A percentile compares a stretch with the other conserved stretches of the same genome.
These are phyloP conservation scores for Empidonax traillii DNA, from an alignment of 2,113 vertebrate species.

Conservation along the genomic window DNA sequence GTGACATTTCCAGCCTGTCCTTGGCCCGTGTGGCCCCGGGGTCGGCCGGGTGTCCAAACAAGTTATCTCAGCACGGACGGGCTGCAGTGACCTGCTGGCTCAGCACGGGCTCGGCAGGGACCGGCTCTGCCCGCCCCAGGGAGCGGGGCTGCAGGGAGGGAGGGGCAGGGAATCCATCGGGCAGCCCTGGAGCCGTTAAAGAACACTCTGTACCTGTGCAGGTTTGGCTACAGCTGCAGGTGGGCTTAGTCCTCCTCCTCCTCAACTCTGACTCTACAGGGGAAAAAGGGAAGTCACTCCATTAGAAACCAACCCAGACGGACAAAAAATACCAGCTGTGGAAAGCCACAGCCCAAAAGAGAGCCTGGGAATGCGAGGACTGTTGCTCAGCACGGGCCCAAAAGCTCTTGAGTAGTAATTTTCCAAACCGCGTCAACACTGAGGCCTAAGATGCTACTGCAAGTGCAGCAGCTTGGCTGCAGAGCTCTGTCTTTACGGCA, in stretches of 20 bases:
- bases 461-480: background rate
- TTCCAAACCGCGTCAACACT: background rate
- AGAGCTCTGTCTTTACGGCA: background rate
- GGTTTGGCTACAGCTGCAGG: background rate
- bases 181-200: background rate
- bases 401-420: background rate
- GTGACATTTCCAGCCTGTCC: background rate
- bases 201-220: background rate
- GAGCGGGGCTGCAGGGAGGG: background rate
- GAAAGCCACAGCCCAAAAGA: background rate
- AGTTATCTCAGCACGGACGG: background rate
- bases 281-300: no score
- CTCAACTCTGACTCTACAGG: background rate
- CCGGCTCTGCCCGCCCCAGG: background rate
- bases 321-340: background rate
- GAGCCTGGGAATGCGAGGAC: background rate
- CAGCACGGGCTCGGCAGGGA: background rate
- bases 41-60: background rate
- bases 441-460: background rate
- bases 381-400: background rate
- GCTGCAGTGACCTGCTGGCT: background rate
- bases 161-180: background rate
- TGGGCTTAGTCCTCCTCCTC: background rate
- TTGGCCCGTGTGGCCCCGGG: background rate
- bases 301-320: background rate